Percentiles rank a stretch among this genome's conserved stretches.
Evolutionary conservation across 2,113 vertebrate genomes (phyloP).

Genomic region (Calonectris borealis): DNA sequence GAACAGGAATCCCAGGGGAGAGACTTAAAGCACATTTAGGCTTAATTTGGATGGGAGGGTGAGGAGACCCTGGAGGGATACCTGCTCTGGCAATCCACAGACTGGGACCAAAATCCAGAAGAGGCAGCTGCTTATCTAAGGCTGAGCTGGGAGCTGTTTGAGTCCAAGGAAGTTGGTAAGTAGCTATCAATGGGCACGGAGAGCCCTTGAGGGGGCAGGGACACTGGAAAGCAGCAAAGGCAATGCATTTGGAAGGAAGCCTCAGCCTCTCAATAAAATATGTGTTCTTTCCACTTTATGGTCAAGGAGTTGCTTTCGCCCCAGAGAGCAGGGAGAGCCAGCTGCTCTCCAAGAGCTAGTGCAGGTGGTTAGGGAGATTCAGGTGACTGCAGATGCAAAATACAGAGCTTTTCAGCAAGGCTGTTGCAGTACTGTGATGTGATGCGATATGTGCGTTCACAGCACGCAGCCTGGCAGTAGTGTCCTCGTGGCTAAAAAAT

Average conservation of each 20-base stretch:
- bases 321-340: constrained; percentile 4
- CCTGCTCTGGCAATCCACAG: constrained; percentile 12
- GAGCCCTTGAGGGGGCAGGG: constrained; percentile 12
- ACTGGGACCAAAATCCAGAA: neutral
- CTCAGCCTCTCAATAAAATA: constrained; percentile 14
- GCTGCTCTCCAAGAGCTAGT: constrained; percentile 4
- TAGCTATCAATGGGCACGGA: neutral
- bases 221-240: neutral
- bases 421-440: neutral
- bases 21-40: neutral
- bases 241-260: neutral
- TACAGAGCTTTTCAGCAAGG: neutral
- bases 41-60: constrained; percentile 40
- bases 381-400: neutral
- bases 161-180: neutral
- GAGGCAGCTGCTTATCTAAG: constrained; percentile 35
- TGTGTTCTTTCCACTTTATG: constrained; percentile 29
- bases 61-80: constrained; percentile 22
- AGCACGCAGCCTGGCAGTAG: neutral
- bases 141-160: neutral
- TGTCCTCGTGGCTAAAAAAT: neutral
- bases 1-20: neutral
- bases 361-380: neutral
- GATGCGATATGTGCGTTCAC: neutral
- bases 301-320: constrained; percentile 5